Conservation (phyloP, 2,797 vertebrate genomes). For the Myotis daubentonii region DNA sequence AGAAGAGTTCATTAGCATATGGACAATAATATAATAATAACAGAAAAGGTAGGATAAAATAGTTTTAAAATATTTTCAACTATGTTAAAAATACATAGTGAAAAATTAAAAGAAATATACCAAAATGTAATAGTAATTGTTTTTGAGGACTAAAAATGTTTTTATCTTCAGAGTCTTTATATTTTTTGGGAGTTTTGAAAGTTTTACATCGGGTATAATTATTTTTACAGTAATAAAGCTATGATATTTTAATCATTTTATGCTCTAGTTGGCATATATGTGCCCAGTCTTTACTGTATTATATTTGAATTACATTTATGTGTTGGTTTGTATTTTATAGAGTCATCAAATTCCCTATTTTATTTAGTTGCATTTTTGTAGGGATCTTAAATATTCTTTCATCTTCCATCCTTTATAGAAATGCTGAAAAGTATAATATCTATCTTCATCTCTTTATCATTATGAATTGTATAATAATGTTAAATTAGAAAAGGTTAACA, state of each 20-base stretch:
- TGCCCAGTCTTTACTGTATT: neutral
- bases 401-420: constrained; percentile 67
- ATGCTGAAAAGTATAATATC: constrained; percentile 50
- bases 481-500: constrained; percentile 75
- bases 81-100: neutral
- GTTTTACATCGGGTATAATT: neutral
- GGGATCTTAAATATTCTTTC: constrained; percentile 64
- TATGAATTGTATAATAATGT: constrained; percentile 68
- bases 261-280: neutral
- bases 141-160: neutral
- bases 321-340: constrained; percentile 74
- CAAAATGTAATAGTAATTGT: neutral
- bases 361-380: constrained; percentile 61
- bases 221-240: neutral
- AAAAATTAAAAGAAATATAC: neutral
- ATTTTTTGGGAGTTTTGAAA: neutral
- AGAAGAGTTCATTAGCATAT: neutral
- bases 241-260: neutral
- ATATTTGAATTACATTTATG: constrained; percentile 57
- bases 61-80: neutral
- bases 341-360: constrained; percentile 72
- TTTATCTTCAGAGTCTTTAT: neutral
- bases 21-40: neutral
- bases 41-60: neutral
- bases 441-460: constrained; percentile 66